phyloP scores from a whole-genome alignment of 2,113 vertebrate species.

The Apistogramma diplotaenia region DNA sequence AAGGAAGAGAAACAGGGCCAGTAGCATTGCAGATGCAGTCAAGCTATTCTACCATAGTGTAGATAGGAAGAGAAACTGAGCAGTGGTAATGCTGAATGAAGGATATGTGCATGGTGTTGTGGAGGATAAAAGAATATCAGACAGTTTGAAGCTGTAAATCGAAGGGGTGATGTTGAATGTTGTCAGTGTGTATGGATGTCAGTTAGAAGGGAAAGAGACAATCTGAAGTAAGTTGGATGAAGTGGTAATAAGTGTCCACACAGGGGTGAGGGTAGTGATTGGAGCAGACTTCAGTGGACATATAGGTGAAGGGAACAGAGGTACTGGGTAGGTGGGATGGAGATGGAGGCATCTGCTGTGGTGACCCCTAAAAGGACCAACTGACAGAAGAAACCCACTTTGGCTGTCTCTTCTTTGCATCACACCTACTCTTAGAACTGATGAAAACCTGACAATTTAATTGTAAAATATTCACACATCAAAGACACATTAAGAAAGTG shows the following conservation, averaged over 20 bases:
- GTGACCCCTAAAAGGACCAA: background rate
- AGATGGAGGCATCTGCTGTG: background rate
- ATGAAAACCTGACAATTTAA: background rate
- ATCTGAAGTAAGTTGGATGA: background rate
- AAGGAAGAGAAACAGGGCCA: background rate
- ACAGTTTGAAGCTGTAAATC: too few species aligned
- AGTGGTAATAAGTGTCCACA: background rate
- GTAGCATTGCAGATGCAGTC: background rate
- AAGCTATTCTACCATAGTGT: background rate
- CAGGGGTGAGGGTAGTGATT: background rate
- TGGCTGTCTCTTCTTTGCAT: background rate
- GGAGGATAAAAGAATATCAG: background rate
- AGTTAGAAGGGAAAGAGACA: background rate
- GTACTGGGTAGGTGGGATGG: background rate
- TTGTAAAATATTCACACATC: conserved; percentile 5
- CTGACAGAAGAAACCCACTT: background rate
- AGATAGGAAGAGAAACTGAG: background rate
- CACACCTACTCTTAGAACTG: background rate
- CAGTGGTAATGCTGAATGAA: background rate
- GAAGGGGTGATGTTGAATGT: too few species aligned
- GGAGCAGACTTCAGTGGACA: background rate
- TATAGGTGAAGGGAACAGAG: background rate
- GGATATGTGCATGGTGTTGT: background rate
- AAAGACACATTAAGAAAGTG: conserved; percentile 15
- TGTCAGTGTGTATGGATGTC: too few species aligned